A percentile compares a stretch with the other conserved stretches of the same genome.
Conservation (phyloP, 2,113 vertebrate genomes). For the Sphyrna mokarran region DNA sequence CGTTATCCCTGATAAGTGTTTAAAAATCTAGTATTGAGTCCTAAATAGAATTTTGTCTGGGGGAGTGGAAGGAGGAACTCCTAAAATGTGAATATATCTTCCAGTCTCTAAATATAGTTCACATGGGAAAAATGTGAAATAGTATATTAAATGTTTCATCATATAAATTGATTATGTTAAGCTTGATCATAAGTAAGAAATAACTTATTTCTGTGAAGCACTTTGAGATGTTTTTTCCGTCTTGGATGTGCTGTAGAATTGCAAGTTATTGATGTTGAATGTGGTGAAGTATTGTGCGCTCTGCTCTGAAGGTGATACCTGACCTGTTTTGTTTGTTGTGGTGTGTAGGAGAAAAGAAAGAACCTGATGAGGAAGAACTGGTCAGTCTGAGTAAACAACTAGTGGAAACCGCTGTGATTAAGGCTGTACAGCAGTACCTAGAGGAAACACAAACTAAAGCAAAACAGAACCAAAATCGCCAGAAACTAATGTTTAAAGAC, state of each 20-base stretch:
- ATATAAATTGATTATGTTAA: neutral
- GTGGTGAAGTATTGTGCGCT: conserved; percentile 27
- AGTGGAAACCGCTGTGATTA: conserved; percentile 77
- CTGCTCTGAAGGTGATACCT: conserved; percentile 45
- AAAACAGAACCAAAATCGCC: conserved; percentile 51
- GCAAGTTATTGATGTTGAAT: neutral
- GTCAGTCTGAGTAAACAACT: conserved; percentile 75
- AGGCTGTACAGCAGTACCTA: conserved; percentile 77
- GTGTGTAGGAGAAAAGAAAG: conserved; percentile 69
- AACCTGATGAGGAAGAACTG: conserved; percentile 76
- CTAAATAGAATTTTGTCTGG: neutral
- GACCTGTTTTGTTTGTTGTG: conserved; percentile 67
- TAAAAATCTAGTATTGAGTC: neutral
- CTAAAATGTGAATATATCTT: neutral
- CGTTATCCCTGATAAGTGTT: neutral
- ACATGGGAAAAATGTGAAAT: conserved; percentile 22
- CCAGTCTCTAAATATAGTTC: neutral
- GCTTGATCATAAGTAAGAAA: too few relatives aligned
- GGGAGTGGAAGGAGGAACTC: neutral
- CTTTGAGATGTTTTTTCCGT: neutral
- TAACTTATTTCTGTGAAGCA: neutral
- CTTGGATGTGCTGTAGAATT: neutral
- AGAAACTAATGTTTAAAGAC: neutral
- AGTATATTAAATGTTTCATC: conserved; percentile 43
- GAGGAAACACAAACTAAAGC: conserved; percentile 72